These are phyloP conservation scores for Monodelphis domestica DNA, from an alignment of 2,797 vertebrate genomes.

Conservation along the genomic window DNA sequence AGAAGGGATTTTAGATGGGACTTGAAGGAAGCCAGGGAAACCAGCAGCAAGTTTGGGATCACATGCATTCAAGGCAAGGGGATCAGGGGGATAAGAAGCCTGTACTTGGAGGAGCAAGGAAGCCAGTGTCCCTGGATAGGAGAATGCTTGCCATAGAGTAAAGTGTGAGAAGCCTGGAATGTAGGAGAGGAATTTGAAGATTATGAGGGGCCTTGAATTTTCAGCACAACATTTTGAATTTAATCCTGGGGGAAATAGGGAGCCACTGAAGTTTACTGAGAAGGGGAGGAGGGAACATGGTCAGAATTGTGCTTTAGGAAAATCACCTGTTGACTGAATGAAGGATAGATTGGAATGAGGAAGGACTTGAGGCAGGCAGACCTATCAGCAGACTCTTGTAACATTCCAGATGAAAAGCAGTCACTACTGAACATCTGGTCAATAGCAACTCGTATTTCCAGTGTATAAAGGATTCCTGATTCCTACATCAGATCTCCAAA, in stretches of 20 bases:
- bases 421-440: neutral
- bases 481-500: neutral
- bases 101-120: neutral
- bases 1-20: neutral
- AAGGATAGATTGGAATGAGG: too few species aligned
- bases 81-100: neutral
- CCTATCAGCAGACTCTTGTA: neutral
- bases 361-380: too few species aligned
- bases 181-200: too few species aligned
- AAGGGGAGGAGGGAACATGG: too few species aligned
- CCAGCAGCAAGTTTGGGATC: neutral
- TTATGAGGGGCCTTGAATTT: too few species aligned
- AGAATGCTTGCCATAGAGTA: neutral
- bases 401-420: neutral
- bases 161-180: too few species aligned
- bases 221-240: neutral
- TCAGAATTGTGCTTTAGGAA: too few species aligned
- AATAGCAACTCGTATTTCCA: neutral
- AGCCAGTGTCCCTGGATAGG: neutral
- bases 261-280: too few species aligned
- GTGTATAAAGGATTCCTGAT: neutral
- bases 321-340: too few species aligned
- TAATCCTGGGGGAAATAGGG: neutral
- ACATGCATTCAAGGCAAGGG: neutral
- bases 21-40: neutral